These are phyloP conservation scores for Schlechtendalia chinensis DNA, from an alignment of 1,140 invertebrate genomes.

Conservation along the genomic window DNA sequence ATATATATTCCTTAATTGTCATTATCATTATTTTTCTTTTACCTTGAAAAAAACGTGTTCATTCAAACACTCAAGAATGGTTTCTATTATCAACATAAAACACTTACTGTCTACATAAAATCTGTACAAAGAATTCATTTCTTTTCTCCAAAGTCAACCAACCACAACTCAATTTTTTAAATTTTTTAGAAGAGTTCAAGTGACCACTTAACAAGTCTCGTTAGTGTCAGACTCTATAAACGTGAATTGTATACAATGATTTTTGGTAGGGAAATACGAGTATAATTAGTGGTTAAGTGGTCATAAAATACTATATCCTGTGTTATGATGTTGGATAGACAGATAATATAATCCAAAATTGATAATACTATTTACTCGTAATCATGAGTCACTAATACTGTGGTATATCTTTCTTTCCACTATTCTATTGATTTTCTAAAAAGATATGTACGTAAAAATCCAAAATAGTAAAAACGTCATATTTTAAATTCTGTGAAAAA, in stretches of 20 bases:
- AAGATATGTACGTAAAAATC: too few relatives aligned
- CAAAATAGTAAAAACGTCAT: too few relatives aligned
- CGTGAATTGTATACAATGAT: neutral
- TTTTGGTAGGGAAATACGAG: neutral
- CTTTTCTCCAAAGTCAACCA: neutral
- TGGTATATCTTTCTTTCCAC: neutral
- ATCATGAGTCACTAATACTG: neutral
- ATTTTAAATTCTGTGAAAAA: too few relatives aligned
- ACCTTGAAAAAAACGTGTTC: neutral
- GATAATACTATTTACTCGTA: neutral
- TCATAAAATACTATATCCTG: neutral
- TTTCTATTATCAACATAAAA: neutral
- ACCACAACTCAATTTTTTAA: neutral
- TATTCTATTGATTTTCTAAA: too few relatives aligned
- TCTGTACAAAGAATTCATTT: neutral
- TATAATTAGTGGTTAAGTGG: neutral
- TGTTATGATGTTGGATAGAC: neutral
- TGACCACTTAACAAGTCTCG: slow-evolving; percentile 12
- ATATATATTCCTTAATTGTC: neutral
- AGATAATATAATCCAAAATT: neutral
- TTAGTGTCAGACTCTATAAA: slow-evolving; percentile 4
- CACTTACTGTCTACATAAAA: neutral
- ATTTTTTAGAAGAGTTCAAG: neutral
- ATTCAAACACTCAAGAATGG: neutral
- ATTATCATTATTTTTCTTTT: slow-evolving; percentile 4